These are phyloP conservation scores for Protomyctophum bolini DNA, from an alignment of 2,113 vertebrate species.

Conservation along the genomic window DNA sequence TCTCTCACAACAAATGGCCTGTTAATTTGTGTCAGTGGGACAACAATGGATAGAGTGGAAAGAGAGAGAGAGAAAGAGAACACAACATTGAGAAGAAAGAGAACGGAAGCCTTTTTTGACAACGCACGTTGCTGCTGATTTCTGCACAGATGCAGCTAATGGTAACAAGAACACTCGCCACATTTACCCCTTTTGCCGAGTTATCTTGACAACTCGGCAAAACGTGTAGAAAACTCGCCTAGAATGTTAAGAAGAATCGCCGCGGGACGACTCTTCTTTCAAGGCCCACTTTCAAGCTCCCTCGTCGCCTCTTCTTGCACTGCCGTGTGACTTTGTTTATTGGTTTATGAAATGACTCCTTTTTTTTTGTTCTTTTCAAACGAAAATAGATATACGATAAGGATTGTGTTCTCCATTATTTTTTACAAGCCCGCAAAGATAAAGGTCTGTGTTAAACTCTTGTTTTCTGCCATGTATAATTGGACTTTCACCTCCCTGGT, in stretches of 20 bases:
- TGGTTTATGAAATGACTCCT: constrained; percentile 14
- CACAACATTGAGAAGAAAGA: constrained; percentile 16
- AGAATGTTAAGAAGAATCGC: too few relatives aligned
- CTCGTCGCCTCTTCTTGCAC: neutral
- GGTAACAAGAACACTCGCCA: too few relatives aligned
- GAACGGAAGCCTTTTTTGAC: constrained; percentile 1
- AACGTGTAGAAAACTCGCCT: too few relatives aligned
- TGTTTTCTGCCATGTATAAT: constrained; percentile 13
- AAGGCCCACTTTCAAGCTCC: constrained; percentile 23
- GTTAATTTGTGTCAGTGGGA: constrained; percentile 26
- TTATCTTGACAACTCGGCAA: too few relatives aligned
- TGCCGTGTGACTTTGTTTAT: constrained; percentile 31
- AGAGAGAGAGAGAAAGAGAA: neutral
- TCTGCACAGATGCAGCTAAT: constrained; percentile 38
- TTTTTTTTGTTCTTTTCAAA: constrained; percentile 6
- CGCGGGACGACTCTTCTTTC: too few relatives aligned
- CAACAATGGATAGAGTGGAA: neutral
- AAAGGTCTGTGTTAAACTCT: constrained; percentile 23
- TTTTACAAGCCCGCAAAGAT: constrained; percentile 4
- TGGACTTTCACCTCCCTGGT: constrained; percentile 31
- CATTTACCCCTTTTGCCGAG: too few relatives aligned
- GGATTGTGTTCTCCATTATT: neutral
- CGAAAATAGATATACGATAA: neutral
- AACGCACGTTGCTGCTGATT: constrained; percentile 23
- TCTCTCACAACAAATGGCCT: neutral